Conservation (phyloP, 2,797 vertebrate species). For the Sternarchorhynchus goeldii region DNA sequence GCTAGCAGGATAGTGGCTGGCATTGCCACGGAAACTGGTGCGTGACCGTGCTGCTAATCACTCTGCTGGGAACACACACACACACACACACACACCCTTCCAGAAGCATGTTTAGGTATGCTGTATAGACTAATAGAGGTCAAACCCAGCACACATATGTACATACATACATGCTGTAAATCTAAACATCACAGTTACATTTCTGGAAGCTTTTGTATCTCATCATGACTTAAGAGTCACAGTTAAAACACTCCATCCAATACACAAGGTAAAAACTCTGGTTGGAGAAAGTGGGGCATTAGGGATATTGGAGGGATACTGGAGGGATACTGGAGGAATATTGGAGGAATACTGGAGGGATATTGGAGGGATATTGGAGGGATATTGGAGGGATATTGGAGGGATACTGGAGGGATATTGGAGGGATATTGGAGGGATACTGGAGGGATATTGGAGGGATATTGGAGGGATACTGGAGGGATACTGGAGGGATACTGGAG, state of each 20-base stretch:
- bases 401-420: no score
- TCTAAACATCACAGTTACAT: neutral
- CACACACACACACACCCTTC: neutral
- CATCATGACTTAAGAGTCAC: neutral
- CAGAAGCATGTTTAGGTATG: neutral
- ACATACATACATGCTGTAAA: neutral
- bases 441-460: no score
- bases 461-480: no score
- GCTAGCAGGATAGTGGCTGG: conserved; percentile 56
- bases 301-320: neutral
- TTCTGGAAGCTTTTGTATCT: neutral
- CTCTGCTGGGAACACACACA: conserved; percentile 44
- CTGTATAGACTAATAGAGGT: neutral
- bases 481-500: no score
- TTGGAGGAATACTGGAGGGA: no score
- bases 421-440: no score
- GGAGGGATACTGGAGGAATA: no score
- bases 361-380: no score
- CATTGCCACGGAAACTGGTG: conserved; percentile 69
- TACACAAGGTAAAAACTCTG: neutral
- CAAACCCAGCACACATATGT: neutral
- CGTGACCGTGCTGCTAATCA: conserved; percentile 70
- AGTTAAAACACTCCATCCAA: neutral
- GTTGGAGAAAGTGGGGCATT: neutral
- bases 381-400: no score